Evolutionary conservation across 2,113 vertebrate species (phyloP).

Genomic region (Sarotherodon lohbergeri): DNA sequence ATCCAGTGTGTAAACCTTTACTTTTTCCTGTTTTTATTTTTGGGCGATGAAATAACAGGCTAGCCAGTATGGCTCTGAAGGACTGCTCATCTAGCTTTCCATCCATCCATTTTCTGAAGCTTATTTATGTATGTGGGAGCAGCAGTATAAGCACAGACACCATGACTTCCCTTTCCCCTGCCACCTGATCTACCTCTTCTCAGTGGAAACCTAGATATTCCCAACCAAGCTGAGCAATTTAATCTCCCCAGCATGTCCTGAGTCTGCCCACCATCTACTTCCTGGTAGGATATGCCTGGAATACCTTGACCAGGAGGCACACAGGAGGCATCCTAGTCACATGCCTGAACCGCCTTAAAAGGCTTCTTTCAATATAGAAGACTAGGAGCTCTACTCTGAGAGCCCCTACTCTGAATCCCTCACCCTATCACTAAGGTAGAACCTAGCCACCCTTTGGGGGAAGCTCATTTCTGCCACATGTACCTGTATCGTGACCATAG

Average conservation of each 20-base stretch:
- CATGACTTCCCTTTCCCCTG: background rate
- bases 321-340: accelerated
- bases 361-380: background rate
- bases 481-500: background rate
- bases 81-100: background rate
- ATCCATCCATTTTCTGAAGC: too few relatives aligned
- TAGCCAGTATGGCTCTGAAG: background rate
- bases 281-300: background rate
- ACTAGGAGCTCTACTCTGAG: background rate
- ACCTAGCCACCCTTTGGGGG: accelerated
- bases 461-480: background rate
- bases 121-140: too few relatives aligned
- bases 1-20: background rate
- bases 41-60: background rate
- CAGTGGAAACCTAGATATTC: background rate
- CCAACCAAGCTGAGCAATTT: background rate
- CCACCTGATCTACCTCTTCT: background rate
- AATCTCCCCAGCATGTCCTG: background rate
- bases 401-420: background rate
- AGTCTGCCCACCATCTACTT: background rate
- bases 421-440: background rate
- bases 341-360: background rate
- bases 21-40: background rate
- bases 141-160: too few relatives aligned
- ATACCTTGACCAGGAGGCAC: background rate